Conservation (phyloP, 2,888 invertebrate genomes). For the Taphrorychus bicolor region DNA sequence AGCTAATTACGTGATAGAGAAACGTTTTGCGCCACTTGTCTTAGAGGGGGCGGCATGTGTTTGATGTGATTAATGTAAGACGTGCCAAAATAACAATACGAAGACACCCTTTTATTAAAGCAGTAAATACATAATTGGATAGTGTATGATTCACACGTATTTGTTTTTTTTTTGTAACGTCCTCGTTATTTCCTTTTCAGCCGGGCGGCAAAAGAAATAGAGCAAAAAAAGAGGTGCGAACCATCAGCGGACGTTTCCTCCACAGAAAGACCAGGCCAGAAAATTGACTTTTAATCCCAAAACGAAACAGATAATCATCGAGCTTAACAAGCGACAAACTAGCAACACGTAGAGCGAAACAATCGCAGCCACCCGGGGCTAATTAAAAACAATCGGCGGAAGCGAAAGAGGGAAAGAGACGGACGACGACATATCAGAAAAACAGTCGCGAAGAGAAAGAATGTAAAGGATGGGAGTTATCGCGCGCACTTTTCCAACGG, state of each 20-base stretch:
- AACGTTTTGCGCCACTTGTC: slow-evolving; percentile 50
- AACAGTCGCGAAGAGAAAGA: slow-evolving; percentile 48
- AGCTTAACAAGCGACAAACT: slow-evolving; percentile 35
- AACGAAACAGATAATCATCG: slow-evolving; percentile 35
- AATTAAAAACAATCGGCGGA: slow-evolving; percentile 45
- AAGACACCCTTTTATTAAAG: background rate
- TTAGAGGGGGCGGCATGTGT: slow-evolving; percentile 46
- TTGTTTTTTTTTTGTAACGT: background rate
- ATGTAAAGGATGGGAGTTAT: slow-evolving; percentile 49
- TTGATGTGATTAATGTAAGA: slow-evolving; percentile 46
- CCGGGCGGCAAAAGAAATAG: slow-evolving; percentile 7
- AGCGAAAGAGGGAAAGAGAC: slow-evolving; percentile 48
- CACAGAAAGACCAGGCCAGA: slow-evolving; percentile 27
- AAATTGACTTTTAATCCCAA: slow-evolving; percentile 41
- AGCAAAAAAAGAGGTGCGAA: background rate
- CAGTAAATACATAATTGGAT: background rate
- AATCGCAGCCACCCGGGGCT: slow-evolving; percentile 31
- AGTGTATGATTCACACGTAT: background rate
- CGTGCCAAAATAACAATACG: background rate
- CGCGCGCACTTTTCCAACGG: slow-evolving; percentile 59
- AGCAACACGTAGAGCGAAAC: slow-evolving; percentile 37
- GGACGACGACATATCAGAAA: slow-evolving; percentile 41
- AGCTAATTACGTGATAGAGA: slow-evolving; percentile 51
- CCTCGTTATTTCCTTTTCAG: slow-evolving; percentile 24
- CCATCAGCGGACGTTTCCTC: slow-evolving; percentile 14